Base-by-base conservation (phyloP, 2,888 invertebrate genomes). In the Griposia aprilina region DNA sequence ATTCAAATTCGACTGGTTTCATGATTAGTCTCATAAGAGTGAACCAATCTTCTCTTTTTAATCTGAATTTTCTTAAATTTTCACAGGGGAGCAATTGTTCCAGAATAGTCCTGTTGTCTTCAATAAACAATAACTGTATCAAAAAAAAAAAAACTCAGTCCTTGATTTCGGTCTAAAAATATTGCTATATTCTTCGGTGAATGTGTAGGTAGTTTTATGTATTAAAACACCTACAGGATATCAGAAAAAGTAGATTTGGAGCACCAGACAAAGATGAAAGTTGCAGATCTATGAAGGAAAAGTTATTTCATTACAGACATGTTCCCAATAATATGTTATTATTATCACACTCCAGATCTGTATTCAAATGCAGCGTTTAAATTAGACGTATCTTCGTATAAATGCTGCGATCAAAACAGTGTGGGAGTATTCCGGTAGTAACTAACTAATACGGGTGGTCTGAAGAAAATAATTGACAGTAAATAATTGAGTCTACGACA, bases 361-460 rank as follows among this genome's bases (percentile, higher is more conserved):
- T 79, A 86, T 86, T 88, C 82, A 85, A 85, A 88, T 85, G 88
- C 75, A 74, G 78, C 78, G 71, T 80, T 85, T 88, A 86, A 85
- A 85, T 87, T 88, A 85, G 72, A 88, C 86, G 83, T 85, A 86
- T 88, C 86, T 86, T 82, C 76, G 82, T 87, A 78, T 88, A 87
- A 88, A 86, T 86, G 76, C 74, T 82, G 71, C 79, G 86, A 87
- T 88, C 85, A 84, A 83, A 84, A 69, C 66, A 77, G 83, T 82
- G 86, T 86, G 86, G 86, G 86, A 86, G 86, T 88, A 88, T 88
- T 79, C 75, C 82, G 82, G 77, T 78, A 82, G 78, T 86, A 77
- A 83, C 78, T 76, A 78, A 78, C 70, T 75, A 73, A 76, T 69
- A 79, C 83, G 88, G 88, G 88, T 86, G 86, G 86, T 88, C 88